These are phyloP conservation scores for Orius insidiosus DNA, from an alignment of 1,140 invertebrate genomes.

Conservation along the genomic window DNA sequence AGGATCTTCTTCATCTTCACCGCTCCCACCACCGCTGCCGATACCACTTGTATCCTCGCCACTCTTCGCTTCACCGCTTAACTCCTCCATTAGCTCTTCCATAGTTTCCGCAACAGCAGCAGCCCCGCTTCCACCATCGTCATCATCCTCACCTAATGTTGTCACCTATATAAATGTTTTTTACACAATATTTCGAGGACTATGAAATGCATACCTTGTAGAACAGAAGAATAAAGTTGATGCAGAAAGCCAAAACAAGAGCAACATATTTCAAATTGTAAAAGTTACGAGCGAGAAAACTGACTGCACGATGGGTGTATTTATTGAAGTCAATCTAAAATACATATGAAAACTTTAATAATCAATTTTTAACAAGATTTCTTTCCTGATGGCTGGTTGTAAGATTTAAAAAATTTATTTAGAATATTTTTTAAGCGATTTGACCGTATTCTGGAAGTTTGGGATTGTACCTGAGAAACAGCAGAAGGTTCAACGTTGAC, in stretches of 20 bases:
- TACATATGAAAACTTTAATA: background rate
- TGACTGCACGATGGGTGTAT: slow-evolving; percentile 68
- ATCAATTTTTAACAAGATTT: no score
- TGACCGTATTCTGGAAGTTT: no score
- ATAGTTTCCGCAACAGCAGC: slow-evolving; percentile 20
- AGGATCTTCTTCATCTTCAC: slow-evolving; percentile 49
- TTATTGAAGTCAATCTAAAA: slow-evolving; percentile 59
- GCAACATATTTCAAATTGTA: slow-evolving; percentile 97
- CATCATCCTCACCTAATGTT: slow-evolving; percentile 46
- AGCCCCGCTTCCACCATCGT: slow-evolving; percentile 36
- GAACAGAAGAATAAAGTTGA: slow-evolving; percentile 96
- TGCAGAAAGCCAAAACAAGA: slow-evolving; percentile 86
- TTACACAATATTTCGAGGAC: no score
- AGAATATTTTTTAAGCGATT: no score
- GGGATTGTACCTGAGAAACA: slow-evolving; percentile 40
- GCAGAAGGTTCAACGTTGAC: slow-evolving; percentile 44
- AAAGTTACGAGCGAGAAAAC: slow-evolving; percentile 93
- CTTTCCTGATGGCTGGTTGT: no score
- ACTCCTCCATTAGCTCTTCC: slow-evolving; percentile 17
- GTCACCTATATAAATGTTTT: slow-evolving; percentile 56
- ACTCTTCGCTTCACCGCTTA: slow-evolving; percentile 27
- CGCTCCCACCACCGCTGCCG: slow-evolving; percentile 36
- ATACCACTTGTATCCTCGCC: no score
- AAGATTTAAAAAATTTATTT: no score
- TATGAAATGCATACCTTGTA: slow-evolving; percentile 68